Base-by-base conservation (phyloP, 2,888 invertebrate species). In the Noctuana brunneofusca region DNA sequence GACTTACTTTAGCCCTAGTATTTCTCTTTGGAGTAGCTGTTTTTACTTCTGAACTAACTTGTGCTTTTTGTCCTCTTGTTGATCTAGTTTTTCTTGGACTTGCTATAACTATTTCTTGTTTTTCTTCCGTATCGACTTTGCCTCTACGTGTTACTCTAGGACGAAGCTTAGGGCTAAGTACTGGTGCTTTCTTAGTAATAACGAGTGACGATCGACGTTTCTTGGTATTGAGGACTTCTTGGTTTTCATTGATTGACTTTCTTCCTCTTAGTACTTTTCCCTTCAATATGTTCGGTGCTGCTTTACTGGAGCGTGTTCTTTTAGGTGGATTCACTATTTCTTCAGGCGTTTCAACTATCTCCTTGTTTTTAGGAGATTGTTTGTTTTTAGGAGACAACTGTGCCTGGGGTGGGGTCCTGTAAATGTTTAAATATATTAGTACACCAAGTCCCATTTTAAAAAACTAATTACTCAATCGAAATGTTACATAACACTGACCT, bases 141-240 rank as follows among this genome's bases (percentile, higher is more conserved):
- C 52, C 24, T 24, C 30, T 53, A 18, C 52, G 30, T 16, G 59
- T 48, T 5, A 2, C 16, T 22, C 35, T 52, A 3, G 24, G 12
- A 9, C 59, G 50, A 0, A 68, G 63, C 50, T 70, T 64, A 0
- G 81, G 80, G n/a, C 71, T 76, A 68, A 79, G 69, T 8, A 71
- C 69, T 0, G 85, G 85, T 0, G 77, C 56, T 66, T 81, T 86
- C 58, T 86, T 85, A 0, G 75, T 60, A 3, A 86, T 74, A 11
- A 83, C 78, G 14, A 86, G 64, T 1, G 80, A 77, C 0, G 72
- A 63, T 16, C 71, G 64, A 9, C 75, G 76, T 58, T 73, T 83
- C 56, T 76, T 83, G 2, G 68, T 69, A 32, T 68, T 70, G 0
- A n/a, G 35, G 18, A 43, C 43, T 16, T 27, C 38, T 35, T 59